phyloP scores from a whole-genome alignment of 1,140 invertebrate genomes.

The Nautilus pompilius region DNA sequence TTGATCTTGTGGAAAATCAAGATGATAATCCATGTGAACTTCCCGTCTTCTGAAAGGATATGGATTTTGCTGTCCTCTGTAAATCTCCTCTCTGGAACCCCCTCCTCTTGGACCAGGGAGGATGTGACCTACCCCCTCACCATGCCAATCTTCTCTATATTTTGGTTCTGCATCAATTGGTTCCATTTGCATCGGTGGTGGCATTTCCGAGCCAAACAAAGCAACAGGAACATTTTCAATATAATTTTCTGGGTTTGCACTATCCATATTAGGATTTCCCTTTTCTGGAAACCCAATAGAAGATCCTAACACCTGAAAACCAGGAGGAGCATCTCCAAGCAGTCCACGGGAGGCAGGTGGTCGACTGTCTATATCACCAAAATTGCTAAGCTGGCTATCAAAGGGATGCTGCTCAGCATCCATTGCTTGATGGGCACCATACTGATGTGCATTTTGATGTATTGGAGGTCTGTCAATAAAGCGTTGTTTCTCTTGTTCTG shows the following conservation, averaged over 20 bases:
- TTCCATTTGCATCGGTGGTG: background rate
- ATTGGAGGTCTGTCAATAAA: background rate
- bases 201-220: background rate
- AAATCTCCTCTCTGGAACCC: too few relatives aligned
- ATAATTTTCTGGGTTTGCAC: too few relatives aligned
- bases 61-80: too few relatives aligned
- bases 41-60: too few relatives aligned
- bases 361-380: background rate
- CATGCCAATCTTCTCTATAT: too few relatives aligned
- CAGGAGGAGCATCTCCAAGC: conserved; percentile 24
- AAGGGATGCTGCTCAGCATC: background rate
- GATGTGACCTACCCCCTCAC: too few relatives aligned
- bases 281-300: too few relatives aligned
- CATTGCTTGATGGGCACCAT: background rate
- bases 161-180: background rate
- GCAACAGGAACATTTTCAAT: background rate
- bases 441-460: conserved; percentile 3
- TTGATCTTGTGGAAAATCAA: too few relatives aligned
- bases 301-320: background rate
- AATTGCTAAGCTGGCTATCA: background rate
- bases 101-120: too few relatives aligned
- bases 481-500: background rate
- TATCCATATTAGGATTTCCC: too few relatives aligned
- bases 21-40: too few relatives aligned
- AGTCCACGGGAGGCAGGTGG: conserved; percentile 14